Evolutionary conservation across 2,888 invertebrate species (phyloP), one percentile per base, ranked within the genome.

Genomic region (Plutella xylostella): DNA sequence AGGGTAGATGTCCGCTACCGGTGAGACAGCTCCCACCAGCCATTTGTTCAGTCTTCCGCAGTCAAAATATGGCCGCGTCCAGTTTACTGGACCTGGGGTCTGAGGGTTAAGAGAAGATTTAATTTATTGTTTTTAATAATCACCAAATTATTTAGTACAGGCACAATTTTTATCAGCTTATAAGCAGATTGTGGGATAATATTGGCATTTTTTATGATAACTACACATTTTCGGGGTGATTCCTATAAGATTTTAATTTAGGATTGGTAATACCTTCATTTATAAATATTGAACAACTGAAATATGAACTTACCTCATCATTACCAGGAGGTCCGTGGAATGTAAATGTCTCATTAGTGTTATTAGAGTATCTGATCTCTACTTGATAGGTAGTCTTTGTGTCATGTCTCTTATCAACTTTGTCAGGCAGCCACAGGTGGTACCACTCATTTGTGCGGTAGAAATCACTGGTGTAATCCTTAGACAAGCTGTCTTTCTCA

Each of bases 371-470:
- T 63, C 96, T 88, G 54, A 96, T 96, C 75, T 95, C 93, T n/a
- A 95, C 93, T 71, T 94, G 92, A 65, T 96, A 96, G 0, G 95
- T 96, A 6, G 94, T 93, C 78, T 97, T 94, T 0, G 95, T 94
- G 65, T 95, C 96, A 64, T 96, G 96, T 47, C 94, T 83, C 43
- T 90, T 88, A 0, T 87, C 88, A 0, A 94, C 92, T 55, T 89
- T 85, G 68, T 98, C 97, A 0, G 98, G 97, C 52, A 98, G 75
- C 96, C 97, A 98, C 39, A 87, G 80, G 53, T 88, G 90, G 66
- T 95, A 97, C 97, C 97, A 97, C 67, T 97, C 95, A 67, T 97
- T 97, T 37, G 91, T 95, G 52, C 94, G 88, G 70, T 96, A 98
- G 58, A 90, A 90, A 59, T 96, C 94, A 0, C 92, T 91, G 0